phyloP scores from a whole-genome alignment of 2,888 invertebrate species.

The Drosophila basisetae region DNA sequence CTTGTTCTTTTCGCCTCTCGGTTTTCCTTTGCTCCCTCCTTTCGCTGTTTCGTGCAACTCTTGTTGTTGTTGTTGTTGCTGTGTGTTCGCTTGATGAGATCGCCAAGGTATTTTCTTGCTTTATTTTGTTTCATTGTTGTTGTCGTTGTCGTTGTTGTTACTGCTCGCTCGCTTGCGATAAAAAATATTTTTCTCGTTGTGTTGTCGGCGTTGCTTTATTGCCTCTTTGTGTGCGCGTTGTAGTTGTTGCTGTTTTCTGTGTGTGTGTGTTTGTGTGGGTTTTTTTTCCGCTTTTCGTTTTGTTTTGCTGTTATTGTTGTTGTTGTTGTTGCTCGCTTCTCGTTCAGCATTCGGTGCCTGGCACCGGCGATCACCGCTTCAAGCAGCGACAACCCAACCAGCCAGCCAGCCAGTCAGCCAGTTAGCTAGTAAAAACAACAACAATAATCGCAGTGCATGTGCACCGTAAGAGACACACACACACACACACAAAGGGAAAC shows the following conservation, averaged over 20 bases:
- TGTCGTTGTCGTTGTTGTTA: constrained; percentile 22
- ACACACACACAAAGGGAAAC: constrained; percentile 10
- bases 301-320: constrained; percentile 37
- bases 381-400: constrained; percentile 55
- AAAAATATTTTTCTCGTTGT: constrained; percentile 66
- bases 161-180: constrained; percentile 50
- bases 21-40: constrained; percentile 17
- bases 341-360: constrained; percentile 72
- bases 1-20: not conserved
- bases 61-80: not conserved
- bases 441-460: constrained; percentile 54
- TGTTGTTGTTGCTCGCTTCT: constrained; percentile 14
- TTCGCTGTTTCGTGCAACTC: constrained; percentile 22
- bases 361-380: constrained; percentile 83
- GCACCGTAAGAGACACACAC: constrained; percentile 29
- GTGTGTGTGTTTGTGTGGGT: constrained; percentile 3
- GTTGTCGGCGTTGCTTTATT: constrained; percentile 66
- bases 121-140: constrained; percentile 32
- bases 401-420: constrained; percentile 9
- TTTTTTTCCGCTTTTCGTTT: constrained; percentile 40
- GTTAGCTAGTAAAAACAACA: constrained; percentile 36
- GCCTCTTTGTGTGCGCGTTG: constrained; percentile 52
- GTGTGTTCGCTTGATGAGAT: constrained; percentile 31
- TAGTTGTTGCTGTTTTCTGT: constrained; percentile 31
- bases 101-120: constrained; percentile 59